Base-by-base conservation (phyloP, 2,113 vertebrate species). In the Gymnocephalus cernua region DNA sequence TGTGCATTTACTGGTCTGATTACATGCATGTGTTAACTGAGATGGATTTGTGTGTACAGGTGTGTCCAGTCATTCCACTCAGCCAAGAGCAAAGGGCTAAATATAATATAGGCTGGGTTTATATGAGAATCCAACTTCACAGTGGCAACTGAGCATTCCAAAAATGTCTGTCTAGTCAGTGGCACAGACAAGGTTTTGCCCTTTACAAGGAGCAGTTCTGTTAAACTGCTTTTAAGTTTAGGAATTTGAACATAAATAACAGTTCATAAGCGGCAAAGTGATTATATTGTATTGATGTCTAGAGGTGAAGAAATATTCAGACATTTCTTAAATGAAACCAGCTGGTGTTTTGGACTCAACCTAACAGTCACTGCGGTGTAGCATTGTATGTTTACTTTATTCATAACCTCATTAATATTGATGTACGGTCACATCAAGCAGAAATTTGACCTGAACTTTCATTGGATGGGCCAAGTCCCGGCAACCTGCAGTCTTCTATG, bases 381-480 rank as follows among this genome's bases (percentile, higher is more conserved):
- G 45, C 50, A 59, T 21, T 65, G 29, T 27, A n/a, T 76, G 7
- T 63, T 32, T 21, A n/a, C 18, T 72, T 48, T 57, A 81, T 65
- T 71, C 59, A 56, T 50, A 76, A 57, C 68, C n/a, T 71, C 29
- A 50, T 57, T 25, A 67, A 72, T 50, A 69, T 19, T 25, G n/a
- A 76, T 67, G 23, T 18, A 65, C 4, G 4, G 44, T 58, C 19
- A 21, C 69, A 63, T 54, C 11, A 48, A 58, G 51, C 41, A 44
- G 32, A 86, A 32, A 74, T 79, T 21, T 77, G 64, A 74, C 7
- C 56, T 67, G 14, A 13, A 62, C 59, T 67, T 68, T 74, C 29
- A 82, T 4, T 53, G 0, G 19, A 66, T 69, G 38, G 63, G 73
- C 83, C 74, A 83, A 35, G 63, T 71, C 44, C 50, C 23, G 77